Evolutionary conservation across 2,888 invertebrate species (phyloP).

Genomic region (Herminia tarsipennalis): DNA sequence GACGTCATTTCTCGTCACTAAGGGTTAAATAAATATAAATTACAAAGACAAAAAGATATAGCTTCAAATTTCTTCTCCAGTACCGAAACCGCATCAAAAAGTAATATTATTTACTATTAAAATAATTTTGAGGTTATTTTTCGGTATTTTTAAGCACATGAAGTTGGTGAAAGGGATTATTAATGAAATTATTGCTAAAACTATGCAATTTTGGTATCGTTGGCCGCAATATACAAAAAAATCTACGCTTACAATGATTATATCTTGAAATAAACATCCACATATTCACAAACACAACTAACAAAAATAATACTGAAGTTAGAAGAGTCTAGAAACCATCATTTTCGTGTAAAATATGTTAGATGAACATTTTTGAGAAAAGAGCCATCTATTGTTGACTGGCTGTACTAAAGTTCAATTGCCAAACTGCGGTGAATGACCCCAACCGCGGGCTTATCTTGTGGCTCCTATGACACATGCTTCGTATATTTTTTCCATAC

Average conservation of each 20-base stretch:
- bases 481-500: slow-evolving; percentile 40
- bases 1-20: too few species aligned
- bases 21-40: too few species aligned
- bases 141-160: too few species aligned
- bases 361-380: background rate
- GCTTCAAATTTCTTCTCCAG: too few species aligned
- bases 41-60: too few species aligned
- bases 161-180: too few species aligned
- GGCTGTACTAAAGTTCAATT: slow-evolving; percentile 76
- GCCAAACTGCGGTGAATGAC: slow-evolving; percentile 75
- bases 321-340: slow-evolving; percentile 26
- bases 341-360: slow-evolving; percentile 16
- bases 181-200: too few species aligned
- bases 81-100: too few species aligned
- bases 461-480: slow-evolving; percentile 48
- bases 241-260: background rate
- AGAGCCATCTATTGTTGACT: slow-evolving; percentile 57
- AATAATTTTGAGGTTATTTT: too few species aligned
- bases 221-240: background rate
- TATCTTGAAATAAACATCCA: background rate
- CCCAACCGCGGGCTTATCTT: slow-evolving; percentile 57
- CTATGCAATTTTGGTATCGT: background rate
- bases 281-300: background rate
- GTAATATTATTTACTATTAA: too few species aligned
- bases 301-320: slow-evolving; percentile 17